These are phyloP conservation scores for Paralvinella palmiformis DNA, from an alignment of 1,140 invertebrate genomes.

Conservation along the genomic window DNA sequence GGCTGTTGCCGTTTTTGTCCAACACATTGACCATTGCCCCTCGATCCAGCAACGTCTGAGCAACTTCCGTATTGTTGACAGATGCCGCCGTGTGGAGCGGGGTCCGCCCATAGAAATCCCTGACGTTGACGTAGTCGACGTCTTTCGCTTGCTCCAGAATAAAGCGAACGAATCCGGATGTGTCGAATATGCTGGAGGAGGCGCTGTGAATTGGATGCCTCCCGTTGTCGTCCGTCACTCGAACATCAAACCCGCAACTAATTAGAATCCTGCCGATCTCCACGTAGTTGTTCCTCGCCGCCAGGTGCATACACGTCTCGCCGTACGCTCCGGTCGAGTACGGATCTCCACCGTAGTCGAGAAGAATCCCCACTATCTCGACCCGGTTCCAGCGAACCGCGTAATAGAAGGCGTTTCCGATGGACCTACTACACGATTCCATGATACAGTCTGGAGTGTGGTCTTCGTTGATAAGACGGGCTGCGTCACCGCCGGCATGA, in stretches of 20 bases:
- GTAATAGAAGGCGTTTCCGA: neutral
- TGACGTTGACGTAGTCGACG: neutral
- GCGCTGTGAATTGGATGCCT: neutral
- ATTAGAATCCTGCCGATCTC: neutral
- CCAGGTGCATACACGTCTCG: neutral
- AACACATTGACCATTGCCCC: too few relatives aligned
- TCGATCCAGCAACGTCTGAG: neutral
- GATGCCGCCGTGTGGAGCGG: neutral
- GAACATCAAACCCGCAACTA: neutral
- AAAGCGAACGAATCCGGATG: neutral
- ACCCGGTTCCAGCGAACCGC: neutral
- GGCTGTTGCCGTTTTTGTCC: too few relatives aligned
- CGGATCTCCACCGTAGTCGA: neutral
- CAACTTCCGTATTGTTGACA: neutral
- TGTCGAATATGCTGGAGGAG: neutral
- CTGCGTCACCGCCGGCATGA: neutral
- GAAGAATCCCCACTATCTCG: neutral
- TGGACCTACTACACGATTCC: neutral
- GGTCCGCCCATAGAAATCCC: neutral
- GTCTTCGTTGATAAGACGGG: neutral
- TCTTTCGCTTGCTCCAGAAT: neutral
- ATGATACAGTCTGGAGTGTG: neutral
- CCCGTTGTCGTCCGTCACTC: neutral
- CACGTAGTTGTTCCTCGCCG: neutral
- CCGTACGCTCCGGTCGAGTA: neutral